phyloP scores from a whole-genome alignment of 2,888 invertebrate species.

The Cephus sareptanus region DNA sequence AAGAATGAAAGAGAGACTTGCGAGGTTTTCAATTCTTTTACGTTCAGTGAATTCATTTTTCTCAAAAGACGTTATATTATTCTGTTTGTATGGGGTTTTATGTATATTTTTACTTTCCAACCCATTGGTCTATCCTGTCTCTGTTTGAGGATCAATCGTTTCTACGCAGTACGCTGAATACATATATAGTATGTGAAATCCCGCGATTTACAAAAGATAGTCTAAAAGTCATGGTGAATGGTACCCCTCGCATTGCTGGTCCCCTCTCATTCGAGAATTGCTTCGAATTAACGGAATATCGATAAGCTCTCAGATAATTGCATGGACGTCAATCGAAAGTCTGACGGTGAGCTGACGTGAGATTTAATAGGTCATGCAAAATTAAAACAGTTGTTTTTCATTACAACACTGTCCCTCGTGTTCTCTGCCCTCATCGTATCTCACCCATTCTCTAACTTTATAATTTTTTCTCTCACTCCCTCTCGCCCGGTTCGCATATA shows the following conservation, averaged over 20 bases:
- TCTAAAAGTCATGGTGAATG: neutral
- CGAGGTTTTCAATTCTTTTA: neutral
- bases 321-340: neutral
- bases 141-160: neutral
- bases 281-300: neutral
- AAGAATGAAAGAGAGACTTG: neutral
- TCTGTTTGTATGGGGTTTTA: neutral
- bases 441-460: neutral
- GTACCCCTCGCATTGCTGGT: neutral
- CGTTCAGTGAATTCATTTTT: neutral
- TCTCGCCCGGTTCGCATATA: neutral
- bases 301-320: neutral
- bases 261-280: neutral
- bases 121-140: neutral
- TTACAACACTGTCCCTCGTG: neutral
- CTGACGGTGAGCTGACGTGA: neutral
- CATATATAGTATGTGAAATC: neutral
- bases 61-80: neutral
- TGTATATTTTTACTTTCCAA: neutral
- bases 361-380: conserved; percentile 9
- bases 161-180: neutral
- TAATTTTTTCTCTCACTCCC: neutral
- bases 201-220: neutral
- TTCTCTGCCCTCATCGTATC: neutral
- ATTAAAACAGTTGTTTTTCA: conserved; percentile 4